Evolutionary conservation across 1,140 invertebrate genomes (phyloP), one percentile per base, ranked within the genome.

Genomic region (Cyphomyrmex costatus): DNA sequence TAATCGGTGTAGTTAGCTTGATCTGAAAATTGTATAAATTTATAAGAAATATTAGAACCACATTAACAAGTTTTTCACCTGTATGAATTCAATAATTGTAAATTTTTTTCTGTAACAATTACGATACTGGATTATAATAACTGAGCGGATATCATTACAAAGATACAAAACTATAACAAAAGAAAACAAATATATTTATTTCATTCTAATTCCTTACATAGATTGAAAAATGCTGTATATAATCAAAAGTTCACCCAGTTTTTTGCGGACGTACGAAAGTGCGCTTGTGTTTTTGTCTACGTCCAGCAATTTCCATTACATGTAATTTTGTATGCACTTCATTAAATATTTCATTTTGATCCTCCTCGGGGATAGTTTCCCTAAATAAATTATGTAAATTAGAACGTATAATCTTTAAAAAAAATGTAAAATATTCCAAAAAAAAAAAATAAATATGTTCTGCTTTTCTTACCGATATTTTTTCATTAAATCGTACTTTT

Each of bases 401-500:
- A 86, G 24, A 87, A 61, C 46, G 49, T 61, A 73, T 68, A 63
- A 36, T 83, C 5, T 60, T 19, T 42, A 42, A 42, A 36, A 63
- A n/a, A 53, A 68, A 66, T 77, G 49, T 12, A 24, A 82, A 78
- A 27, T 46, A n/a, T 21, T 63, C n/a, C n/a, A n/a, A n/a, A n/a
- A 24, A 16, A 51, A 21, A 14, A 8, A 63, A 30, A 56, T 74
- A 56, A 0, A 53, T 53, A 5, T 53, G 3, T 74, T 71, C 36
- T 86, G 73, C 36, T 51, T n/a, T 66, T 51, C 74, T 93, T 96
- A 97, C 97, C 98, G 97, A 93, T 99, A 99, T 73, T 97, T 96
- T 94, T 98, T 98, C 98, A 99, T 99, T 56, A 99, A 95, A 95
- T 99, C 99, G 95, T 97, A 98, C 96, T 98, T 98, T 91, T 98